These are phyloP conservation scores for Cyclura pinguis DNA, from an alignment of 2,797 vertebrate species.

Conservation along the genomic window DNA sequence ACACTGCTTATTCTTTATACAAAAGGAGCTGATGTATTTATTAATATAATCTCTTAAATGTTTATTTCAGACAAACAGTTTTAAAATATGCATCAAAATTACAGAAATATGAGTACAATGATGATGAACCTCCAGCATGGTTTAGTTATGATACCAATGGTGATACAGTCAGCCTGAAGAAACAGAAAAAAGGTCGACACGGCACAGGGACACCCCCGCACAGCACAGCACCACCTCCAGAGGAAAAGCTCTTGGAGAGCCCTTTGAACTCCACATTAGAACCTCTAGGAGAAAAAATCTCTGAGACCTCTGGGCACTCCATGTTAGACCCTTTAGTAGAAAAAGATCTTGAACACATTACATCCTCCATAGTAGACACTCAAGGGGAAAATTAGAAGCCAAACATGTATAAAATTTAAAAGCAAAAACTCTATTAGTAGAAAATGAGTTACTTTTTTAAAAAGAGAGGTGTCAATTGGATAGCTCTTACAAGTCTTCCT, in stretches of 20 bases:
- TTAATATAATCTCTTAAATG: no score
- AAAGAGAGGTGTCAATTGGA: background rate
- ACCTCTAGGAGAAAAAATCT: background rate
- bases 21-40: no score
- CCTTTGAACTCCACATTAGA: background rate
- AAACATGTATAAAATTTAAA: background rate
- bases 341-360: background rate
- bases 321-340: background rate
- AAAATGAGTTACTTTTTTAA: background rate
- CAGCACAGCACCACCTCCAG: background rate
- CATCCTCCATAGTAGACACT: no score
- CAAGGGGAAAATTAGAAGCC: background rate
- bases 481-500: background rate
- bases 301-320: background rate
- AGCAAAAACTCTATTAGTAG: background rate
- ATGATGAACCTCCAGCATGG: constrained; percentile 76
- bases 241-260: background rate
- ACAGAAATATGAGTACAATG: constrained; percentile 80
- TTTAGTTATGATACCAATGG: constrained; percentile 70
- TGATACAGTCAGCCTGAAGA: constrained; percentile 32
- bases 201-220: background rate
- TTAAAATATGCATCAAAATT: constrained; percentile 76
- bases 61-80: constrained; percentile 79
- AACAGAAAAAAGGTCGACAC: background rate
- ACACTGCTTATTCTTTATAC: background rate